These are phyloP conservation scores for Mesocricetus auratus DNA, from an alignment of 2,113 vertebrate genomes.

Conservation along the genomic window DNA sequence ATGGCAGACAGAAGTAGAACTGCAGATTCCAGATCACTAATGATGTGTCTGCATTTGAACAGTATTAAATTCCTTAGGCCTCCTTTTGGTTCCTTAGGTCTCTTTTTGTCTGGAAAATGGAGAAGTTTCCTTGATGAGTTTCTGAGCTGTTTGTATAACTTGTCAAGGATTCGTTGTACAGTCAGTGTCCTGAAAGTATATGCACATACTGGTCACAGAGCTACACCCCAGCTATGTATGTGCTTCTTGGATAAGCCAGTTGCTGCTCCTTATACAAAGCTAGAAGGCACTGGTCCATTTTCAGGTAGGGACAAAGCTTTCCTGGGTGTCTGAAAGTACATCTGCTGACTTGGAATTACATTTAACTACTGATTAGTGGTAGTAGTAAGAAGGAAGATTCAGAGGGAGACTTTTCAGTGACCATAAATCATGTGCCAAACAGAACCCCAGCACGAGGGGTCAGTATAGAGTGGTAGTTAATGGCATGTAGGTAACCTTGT, in stretches of 20 bases:
- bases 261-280: background rate
- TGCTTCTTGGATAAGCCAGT: background rate
- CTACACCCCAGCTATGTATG: background rate
- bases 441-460: background rate
- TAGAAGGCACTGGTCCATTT: background rate
- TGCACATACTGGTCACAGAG: background rate
- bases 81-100: background rate
- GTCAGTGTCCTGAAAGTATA: background rate
- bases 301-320: background rate
- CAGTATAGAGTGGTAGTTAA: background rate
- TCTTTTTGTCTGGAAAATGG: background rate
- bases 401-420: background rate
- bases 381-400: background rate
- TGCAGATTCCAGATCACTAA: background rate
- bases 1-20: background rate
- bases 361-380: background rate
- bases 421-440: background rate
- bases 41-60: background rate
- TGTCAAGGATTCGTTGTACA: background rate
- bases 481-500: background rate
- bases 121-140: background rate
- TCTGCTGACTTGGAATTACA: slow-evolving; percentile 10
- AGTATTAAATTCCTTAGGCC: background rate
- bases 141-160: background rate
- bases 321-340: background rate